These are phyloP conservation scores for Cynopterus sphinx DNA, from an alignment of 2,797 vertebrate genomes.

Conservation along the genomic window DNA sequence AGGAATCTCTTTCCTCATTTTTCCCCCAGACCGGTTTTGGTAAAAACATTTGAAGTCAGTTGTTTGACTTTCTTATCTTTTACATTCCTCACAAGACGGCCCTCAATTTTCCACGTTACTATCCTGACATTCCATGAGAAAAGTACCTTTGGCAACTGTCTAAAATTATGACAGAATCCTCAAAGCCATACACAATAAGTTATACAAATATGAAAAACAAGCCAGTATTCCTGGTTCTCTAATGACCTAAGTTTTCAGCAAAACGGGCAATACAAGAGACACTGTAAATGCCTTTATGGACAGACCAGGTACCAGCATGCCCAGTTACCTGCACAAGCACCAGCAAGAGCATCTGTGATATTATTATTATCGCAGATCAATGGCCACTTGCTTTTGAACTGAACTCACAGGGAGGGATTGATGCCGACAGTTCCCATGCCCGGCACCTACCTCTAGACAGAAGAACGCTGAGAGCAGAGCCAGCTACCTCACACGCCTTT, in stretches of 20 bases:
- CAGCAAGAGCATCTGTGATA: accelerated
- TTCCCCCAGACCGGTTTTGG: neutral
- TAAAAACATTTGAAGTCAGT: neutral
- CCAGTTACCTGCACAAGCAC: neutral
- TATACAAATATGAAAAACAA: neutral
- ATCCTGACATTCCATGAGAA: neutral
- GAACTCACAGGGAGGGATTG: neutral
- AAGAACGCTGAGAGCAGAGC: neutral
- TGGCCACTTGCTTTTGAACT: neutral
- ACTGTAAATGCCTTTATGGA: neutral
- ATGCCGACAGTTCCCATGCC: neutral
- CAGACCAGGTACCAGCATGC: neutral
- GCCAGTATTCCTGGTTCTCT: neutral
- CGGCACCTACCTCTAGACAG: neutral
- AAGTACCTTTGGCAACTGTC: neutral
- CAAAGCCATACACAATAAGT: neutral
- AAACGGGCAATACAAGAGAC: neutral
- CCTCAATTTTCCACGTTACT: neutral
- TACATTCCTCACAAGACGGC: neutral
- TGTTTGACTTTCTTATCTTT: neutral
- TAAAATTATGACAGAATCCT: conserved; percentile 24
- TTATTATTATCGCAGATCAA: accelerated
- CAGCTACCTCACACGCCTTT: neutral
- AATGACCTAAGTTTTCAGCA: neutral
- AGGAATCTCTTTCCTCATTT: neutral